Evolutionary conservation across 2,113 vertebrate species (phyloP).

Genomic region (Atrichornis clamosus): DNA sequence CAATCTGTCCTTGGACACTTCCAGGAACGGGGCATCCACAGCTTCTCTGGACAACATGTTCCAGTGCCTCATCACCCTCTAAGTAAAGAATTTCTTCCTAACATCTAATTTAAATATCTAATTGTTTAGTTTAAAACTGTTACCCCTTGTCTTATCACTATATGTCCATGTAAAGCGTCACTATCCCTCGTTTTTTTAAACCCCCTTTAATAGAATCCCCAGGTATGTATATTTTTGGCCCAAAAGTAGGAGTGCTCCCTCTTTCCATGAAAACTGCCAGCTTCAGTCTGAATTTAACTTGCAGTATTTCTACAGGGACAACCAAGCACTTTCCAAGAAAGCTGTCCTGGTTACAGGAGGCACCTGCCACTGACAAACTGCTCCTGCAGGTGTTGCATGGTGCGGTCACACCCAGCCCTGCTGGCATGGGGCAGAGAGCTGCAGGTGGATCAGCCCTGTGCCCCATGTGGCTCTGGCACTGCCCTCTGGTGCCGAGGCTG

Average conservation of each 20-base stretch:
- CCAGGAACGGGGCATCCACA: not conserved
- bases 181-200: not conserved
- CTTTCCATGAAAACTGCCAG: not conserved
- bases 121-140: not conserved
- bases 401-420: not conserved
- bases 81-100: not conserved
- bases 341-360: not conserved
- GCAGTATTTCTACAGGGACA: not conserved
- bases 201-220: not conserved
- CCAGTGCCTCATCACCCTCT: not conserved
- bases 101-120: not conserved
- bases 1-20: no score
- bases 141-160: not conserved
- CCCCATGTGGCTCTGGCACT: not conserved
- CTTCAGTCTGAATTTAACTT: not conserved
- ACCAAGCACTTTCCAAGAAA: not conserved
- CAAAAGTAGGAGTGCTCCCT: not conserved
- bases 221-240: not conserved
- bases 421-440: not conserved
- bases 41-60: not conserved
- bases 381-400: rapidly evolving
- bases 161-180: not conserved
- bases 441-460: rapidly evolving
- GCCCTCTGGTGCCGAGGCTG: rapidly evolving
- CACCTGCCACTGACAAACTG: not conserved